Base-by-base conservation (phyloP, 2,888 invertebrate species). In the Cataglyphis livida region DNA sequence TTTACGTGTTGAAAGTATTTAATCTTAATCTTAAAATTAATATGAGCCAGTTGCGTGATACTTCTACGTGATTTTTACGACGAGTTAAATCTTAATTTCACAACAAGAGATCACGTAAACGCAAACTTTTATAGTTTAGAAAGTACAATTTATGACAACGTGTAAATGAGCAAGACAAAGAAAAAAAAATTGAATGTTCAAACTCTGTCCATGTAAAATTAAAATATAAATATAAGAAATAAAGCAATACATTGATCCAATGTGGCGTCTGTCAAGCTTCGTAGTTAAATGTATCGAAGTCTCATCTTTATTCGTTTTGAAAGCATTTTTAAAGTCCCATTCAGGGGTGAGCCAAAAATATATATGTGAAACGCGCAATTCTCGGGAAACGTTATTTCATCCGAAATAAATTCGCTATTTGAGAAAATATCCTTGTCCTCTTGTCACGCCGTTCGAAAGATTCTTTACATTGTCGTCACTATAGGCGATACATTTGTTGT, bases 361-460 rank as follows among this genome's bases (percentile, higher is more conserved):
- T 90, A 83, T 62, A 41, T 73, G 66, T 68, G 68, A 81, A 82
- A 78, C 74, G 85, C 81, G 86, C 81, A 78, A 85, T 85, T 81
- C 74, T 61, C 28, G 82, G 74, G 84, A 83, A 18, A 64, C 82
- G 83, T 18, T 73, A 41, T 32, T 35, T 28, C 70, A 74, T 85
- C 84, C 68, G 81, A 88, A 90, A 90, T 89, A 89, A 88, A 70
- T 71, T 59, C 64, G 73, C 82, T 82, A 86, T 89, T 91, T 65
- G 85, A 82, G 76, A 89, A 90, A 91, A 91, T 3, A 91, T 91
- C 88, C 85, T 81, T 44, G 85, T 83, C 41, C n/a, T 76, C 68
- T 51, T 51, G 76, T 88, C 70, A 66, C 61, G 61, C 48, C 64
- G 65, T 61, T 64, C 5, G 44, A 54, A 76, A 65, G 83, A 85